Conservation (phyloP, 2,113 vertebrate genomes). For the Gallinago paraguaiae region DNA sequence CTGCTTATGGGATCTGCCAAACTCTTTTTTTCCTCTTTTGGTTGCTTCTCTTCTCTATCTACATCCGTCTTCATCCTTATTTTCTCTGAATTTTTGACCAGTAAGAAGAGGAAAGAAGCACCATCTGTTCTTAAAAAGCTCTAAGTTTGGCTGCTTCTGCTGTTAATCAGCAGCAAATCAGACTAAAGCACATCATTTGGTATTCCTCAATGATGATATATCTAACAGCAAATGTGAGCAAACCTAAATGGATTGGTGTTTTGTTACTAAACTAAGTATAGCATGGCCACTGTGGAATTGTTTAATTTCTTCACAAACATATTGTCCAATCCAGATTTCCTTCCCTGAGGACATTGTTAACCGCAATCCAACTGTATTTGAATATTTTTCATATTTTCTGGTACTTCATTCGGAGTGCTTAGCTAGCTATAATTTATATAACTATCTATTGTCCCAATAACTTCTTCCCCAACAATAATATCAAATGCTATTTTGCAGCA, state of each 20-base stretch:
- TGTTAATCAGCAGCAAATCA: conserved; percentile 49
- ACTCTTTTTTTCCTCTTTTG: conserved; percentile 10
- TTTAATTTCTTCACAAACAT: not conserved
- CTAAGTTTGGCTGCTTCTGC: conserved; percentile 43
- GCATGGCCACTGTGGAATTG: not conserved
- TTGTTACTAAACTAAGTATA: not conserved
- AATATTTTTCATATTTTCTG: not conserved
- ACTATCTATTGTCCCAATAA: not conserved
- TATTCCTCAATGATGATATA: conserved; percentile 18
- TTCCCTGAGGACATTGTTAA: not conserved
- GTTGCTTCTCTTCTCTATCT: conserved; percentile 29
- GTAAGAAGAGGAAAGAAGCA: conserved; percentile 47
- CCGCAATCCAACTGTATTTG: not conserved
- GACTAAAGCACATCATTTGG: not conserved
- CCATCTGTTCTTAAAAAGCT: conserved; percentile 67
- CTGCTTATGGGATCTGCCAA: conserved; percentile 45
- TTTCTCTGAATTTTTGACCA: conserved; percentile 66
- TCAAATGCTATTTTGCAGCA: not conserved
- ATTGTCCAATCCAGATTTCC: not conserved
- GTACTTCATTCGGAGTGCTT: not conserved
- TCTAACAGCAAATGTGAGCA: conserved; percentile 13
- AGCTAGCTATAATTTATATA: not conserved
- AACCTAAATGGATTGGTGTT: not conserved
- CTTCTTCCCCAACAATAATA: not conserved
- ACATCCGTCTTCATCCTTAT: conserved; percentile 41